Base-by-base conservation (phyloP, 1,140 invertebrate species). In the Ips nitidus region DNA sequence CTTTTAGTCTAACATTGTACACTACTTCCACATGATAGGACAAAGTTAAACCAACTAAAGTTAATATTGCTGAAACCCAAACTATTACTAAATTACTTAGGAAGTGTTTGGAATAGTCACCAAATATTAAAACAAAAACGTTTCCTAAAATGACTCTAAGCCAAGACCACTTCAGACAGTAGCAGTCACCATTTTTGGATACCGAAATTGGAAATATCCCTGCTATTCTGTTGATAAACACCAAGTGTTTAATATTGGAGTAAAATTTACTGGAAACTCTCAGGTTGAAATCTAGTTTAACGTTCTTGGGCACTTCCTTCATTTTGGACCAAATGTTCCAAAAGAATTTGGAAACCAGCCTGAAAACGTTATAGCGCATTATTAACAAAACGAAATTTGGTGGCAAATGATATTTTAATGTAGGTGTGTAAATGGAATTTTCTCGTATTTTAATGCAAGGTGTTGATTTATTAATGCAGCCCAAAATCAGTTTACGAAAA, bases 161-260 rank as follows among this genome's bases (percentile, higher is more conserved):
- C 66, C 66, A 69, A 8, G 66, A 69, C 58, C 58, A 69, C 41
- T 62, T 5, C 6, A 69, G 52, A 3, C 5, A 56, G 39, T 69
- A 69, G 37, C 8, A 38, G n/a, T 57, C 58, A 36, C 40, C 45
- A 1, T 38, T 61, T 4, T 5, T 37, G 47, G 22, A 36, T 39
- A 69, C 66, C 37, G 66, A 52, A 43, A 69, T 58, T 4, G 66
- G 66, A 69, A 69, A 69, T 36, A 62, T 43, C 2, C 66, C 66
- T 42, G 53, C 45, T 2, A 61, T 8, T 62, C 59, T 53, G 36
- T 69, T 69, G 37, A 69, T 61, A 43, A 53, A 47, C n/a, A 69
- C 22, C n/a, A 69, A 36, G 41, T 61, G 42, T 53, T 61, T 62
- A 8, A 69, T 45, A n/a, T 62, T 43, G 39, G 52, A 40, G 45